phyloP scores from a whole-genome alignment of 2,888 invertebrate species.

The Fragum whitleyi region DNA sequence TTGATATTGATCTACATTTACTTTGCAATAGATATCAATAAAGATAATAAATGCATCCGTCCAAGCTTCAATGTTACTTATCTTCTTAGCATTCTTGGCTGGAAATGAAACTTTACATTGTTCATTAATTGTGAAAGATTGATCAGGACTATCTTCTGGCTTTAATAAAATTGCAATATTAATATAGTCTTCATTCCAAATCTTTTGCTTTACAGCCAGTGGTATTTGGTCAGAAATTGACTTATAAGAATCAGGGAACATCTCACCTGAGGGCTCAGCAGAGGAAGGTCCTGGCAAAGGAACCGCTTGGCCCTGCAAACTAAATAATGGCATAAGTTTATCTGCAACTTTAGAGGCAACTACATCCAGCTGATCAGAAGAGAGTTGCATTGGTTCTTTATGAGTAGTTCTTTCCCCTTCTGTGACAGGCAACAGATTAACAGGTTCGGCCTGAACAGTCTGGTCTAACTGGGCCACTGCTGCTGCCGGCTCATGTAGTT shows the following conservation, averaged over 20 bases:
- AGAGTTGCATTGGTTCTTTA: conserved; percentile 73
- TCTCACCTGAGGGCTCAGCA: background rate
- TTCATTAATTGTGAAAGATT: background rate
- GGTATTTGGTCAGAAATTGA: background rate
- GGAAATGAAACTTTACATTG: background rate
- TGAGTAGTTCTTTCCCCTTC: too few relatives aligned
- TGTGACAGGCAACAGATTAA: background rate
- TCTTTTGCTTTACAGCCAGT: background rate
- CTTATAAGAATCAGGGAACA: background rate
- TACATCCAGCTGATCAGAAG: background rate
- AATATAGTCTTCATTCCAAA: conserved; percentile 2
- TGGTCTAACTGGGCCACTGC: background rate
- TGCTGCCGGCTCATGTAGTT: background rate
- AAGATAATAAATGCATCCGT: conserved; percentile 10
- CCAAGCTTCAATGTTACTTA: background rate
- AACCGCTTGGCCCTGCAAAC: background rate
- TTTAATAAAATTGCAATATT: background rate
- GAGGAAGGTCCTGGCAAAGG: background rate
- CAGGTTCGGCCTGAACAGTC: too few relatives aligned
- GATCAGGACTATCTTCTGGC: background rate
- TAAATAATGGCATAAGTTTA: background rate
- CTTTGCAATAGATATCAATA: conserved; percentile 7
- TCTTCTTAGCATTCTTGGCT: background rate
- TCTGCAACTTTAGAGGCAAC: background rate
- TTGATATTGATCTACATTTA: background rate